Evolutionary conservation across 2,888 invertebrate species (phyloP), one percentile per base, ranked within the genome.

Genomic region (Brassicogethes aeneus): DNA sequence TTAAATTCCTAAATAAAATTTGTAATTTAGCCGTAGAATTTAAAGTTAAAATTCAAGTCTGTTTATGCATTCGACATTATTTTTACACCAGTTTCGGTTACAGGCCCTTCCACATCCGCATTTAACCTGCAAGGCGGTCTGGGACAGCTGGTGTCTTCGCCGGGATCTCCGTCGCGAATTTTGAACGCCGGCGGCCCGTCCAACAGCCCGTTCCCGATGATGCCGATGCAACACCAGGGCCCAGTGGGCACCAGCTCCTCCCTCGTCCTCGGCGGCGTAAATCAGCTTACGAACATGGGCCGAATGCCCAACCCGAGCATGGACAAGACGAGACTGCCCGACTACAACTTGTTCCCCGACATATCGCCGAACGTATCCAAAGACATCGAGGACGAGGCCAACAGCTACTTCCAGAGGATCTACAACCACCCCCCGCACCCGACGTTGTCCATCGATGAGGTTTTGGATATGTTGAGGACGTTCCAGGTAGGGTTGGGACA

Each of bases 351-450:
- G 34, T 87, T 89, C 60, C 82, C 85, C 0, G 92, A 93, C 54
- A 80, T 89, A 59, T 77, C 82, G 48, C 82, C 79, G 46, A 82
- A 79, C 42, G 88, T 94, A 3, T 85, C 92, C 0, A 93, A 94
- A 66, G 97, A 97, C 61, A 89, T 97, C 32, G 99, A 99, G 67
- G 96, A 97, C 62, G 97, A 99, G 72, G 99, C 97, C 0, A 99
- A 99, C 64, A 85, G 92, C 39, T 99, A 97, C 64, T 99, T 99
- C 67, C 96, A 99, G 69, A 79, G 94, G 50, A 97, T 99, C 58
- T 97, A 97, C 71, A 96, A 95, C 68, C 91, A 95, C 68, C 91
- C 94, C n/a, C 90, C 94, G 7, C 88, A 90, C 70, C 89, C 90
- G 0, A 91, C 91, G 2, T 73, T 94, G 42, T 88, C 93, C 0